phyloP scores from a whole-genome alignment of 2,888 invertebrate species.

The Harmothoe impar region DNA sequence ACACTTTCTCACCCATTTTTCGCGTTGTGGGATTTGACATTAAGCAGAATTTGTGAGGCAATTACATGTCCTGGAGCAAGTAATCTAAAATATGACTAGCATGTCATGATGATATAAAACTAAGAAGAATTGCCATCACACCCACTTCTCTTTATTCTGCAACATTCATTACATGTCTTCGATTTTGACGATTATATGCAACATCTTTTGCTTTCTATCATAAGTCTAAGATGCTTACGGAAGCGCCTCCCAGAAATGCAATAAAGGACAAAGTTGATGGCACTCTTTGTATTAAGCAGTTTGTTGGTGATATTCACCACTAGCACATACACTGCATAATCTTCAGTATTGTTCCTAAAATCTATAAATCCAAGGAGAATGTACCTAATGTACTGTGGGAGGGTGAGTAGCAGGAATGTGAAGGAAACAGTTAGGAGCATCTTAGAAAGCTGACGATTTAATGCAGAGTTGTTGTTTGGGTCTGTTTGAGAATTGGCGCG shows the following conservation, averaged over 20 bases:
- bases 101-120: no score
- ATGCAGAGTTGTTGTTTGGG: not conserved
- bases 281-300: not conserved
- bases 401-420: not conserved
- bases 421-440: not conserved
- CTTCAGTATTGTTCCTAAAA: not conserved
- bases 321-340: not conserved
- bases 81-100: no score
- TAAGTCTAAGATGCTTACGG: not conserved
- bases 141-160: no score
- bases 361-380: not conserved
- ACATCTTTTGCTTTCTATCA: not conserved
- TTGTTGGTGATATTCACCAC: not conserved
- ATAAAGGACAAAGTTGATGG: constrained; percentile 16
- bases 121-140: no score
- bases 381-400: constrained; percentile 38
- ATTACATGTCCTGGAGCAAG: no score
- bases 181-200: not conserved
- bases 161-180: no score
- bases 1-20: no score
- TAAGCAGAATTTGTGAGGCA: no score
- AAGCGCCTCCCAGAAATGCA: not conserved
- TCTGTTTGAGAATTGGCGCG: not conserved
- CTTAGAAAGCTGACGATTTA: not conserved
- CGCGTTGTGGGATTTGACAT: no score